Conservation (phyloP, 2,888 invertebrate species). For the Polydrusus pterygomalis region DNA sequence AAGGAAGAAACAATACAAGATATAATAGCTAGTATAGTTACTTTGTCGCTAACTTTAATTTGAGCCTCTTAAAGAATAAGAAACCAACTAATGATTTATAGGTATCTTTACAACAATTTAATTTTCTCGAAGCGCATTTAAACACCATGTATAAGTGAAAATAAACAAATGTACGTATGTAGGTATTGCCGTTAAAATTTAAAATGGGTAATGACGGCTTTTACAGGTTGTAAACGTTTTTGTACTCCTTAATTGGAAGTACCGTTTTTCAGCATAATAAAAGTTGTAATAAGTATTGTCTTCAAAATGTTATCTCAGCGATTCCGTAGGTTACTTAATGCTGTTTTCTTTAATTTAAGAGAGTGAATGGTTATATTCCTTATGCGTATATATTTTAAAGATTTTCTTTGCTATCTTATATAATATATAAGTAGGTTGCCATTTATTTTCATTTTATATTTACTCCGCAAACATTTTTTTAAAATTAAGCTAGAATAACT, state of each 20-base stretch:
- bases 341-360: neutral
- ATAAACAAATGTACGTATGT: conserved; percentile 24
- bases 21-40: conserved; percentile 20
- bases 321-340: no score
- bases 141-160: conserved; percentile 31
- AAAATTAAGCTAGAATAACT: no score
- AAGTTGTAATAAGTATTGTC: conserved; percentile 34
- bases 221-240: conserved; percentile 27
- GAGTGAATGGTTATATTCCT: neutral
- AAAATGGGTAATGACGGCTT: conserved; percentile 43
- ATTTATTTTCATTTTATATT: neutral
- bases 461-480: no score
- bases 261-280: conserved; percentile 35
- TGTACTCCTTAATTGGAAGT: conserved; percentile 38
- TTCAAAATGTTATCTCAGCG: no score
- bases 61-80: conserved; percentile 21
- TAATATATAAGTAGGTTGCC: no score
- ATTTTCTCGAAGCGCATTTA: conserved; percentile 32
- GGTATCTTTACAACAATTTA: conserved; percentile 26
- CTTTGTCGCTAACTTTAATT: conserved; percentile 20
- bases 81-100: conserved; percentile 23
- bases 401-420: neutral
- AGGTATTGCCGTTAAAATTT: conserved; percentile 39
- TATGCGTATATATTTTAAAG: neutral
- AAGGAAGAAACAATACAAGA: conserved; percentile 6